Evolutionary conservation across 2,888 invertebrate species (phyloP).

Genomic region (Reticulitermes lucifugus): DNA sequence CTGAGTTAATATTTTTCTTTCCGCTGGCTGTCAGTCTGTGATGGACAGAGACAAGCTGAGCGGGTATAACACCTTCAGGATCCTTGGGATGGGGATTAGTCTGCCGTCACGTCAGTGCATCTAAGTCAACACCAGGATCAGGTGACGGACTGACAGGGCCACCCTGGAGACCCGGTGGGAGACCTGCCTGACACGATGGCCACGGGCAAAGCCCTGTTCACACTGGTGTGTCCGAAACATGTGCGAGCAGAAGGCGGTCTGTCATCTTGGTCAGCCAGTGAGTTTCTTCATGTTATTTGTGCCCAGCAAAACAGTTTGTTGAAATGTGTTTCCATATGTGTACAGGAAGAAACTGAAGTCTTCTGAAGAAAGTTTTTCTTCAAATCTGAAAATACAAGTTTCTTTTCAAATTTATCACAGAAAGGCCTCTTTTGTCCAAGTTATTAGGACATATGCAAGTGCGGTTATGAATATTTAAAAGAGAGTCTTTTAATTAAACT

Average conservation of each 20-base stretch:
- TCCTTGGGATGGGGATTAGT: neutral
- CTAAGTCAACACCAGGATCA: slow-evolving; percentile 35
- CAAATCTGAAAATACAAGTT: too few species aligned
- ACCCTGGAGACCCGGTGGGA: slow-evolving; percentile 19
- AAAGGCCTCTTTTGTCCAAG: too few species aligned
- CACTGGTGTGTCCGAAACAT: neutral
- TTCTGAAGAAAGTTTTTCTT: neutral
- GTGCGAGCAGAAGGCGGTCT: neutral
- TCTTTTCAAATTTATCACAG: too few species aligned
- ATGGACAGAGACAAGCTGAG: slow-evolving; percentile 2
- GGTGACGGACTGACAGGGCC: slow-evolving; percentile 30
- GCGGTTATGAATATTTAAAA: too few species aligned
- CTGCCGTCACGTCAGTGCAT: neutral
- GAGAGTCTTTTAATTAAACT: too few species aligned
- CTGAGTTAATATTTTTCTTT: slow-evolving; percentile 23
- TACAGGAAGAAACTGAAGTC: neutral
- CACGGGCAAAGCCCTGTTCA: neutral
- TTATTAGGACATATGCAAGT: too few species aligned
- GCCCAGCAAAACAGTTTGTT: neutral
- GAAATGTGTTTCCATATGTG: neutral
- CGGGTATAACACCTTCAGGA: neutral
- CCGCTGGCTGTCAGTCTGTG: neutral
- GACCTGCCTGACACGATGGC: neutral
- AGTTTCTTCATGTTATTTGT: neutral
- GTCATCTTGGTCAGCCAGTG: neutral